A percentile compares a stretch with the other conserved stretches of the same genome.
phyloP scores from a whole-genome alignment of 1,140 invertebrate genomes.

The Amphibalanus amphitrite region DNA sequence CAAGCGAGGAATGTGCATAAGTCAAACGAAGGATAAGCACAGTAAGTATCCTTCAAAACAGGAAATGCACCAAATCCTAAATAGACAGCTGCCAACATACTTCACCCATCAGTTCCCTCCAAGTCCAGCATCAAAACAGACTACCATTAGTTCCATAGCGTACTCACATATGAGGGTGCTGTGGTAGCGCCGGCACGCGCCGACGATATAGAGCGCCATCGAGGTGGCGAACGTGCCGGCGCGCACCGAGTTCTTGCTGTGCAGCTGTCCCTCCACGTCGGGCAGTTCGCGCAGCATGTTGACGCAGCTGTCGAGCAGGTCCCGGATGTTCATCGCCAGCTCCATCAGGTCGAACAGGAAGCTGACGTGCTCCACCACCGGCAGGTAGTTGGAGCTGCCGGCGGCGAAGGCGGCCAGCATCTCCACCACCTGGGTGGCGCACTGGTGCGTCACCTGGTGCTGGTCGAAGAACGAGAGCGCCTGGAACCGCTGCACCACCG shows the following conservation, averaged over 20 bases:
- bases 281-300: constrained; percentile 82
- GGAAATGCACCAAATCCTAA: no score
- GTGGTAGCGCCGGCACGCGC: constrained; percentile 80
- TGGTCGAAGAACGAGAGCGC: constrained; percentile 90
- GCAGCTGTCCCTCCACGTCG: constrained; percentile 74
- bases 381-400: constrained; percentile 68
- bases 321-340: constrained; percentile 79
- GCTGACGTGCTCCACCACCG: constrained; percentile 83
- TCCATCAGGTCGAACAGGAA: constrained; percentile 95
- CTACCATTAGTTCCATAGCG: neutral
- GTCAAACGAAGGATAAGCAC: no score
- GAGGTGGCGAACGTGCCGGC: constrained; percentile 71
- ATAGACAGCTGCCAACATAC: neutral
- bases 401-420: constrained; percentile 70
- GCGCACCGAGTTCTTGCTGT: constrained; percentile 55
- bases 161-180: constrained; percentile 66
- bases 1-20: no score
- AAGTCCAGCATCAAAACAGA: constrained; percentile 10
- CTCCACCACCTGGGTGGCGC: constrained; percentile 70
- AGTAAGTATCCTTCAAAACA: no score
- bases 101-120: neutral
- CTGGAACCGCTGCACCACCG: constrained; percentile 59
- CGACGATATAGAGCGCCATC: constrained; percentile 77
- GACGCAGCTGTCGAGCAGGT: constrained; percentile 79
- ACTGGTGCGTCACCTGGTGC: constrained; percentile 71